A percentile compares a stretch with the other conserved stretches of the same genome.
These are phyloP conservation scores for Cossypha niveicapilla DNA, from an alignment of 2,797 vertebrate genomes.

Conservation along the genomic window DNA sequence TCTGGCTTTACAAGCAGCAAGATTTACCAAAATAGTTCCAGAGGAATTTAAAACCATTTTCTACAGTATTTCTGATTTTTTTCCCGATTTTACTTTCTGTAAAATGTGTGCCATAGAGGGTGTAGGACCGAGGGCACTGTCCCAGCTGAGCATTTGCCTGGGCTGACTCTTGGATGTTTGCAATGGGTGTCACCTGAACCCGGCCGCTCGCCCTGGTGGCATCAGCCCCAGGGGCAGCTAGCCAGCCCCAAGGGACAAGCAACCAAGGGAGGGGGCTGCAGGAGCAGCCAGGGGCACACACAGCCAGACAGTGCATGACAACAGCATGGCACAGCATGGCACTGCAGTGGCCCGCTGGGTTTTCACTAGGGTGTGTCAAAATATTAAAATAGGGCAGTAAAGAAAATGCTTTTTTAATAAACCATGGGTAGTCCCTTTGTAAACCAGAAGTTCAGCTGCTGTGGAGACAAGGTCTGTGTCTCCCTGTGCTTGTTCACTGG, in stretches of 20 bases:
- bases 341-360: background rate
- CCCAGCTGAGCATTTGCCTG: background rate
- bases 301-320: background rate
- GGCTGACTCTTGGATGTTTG: fast-evolving
- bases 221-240: background rate
- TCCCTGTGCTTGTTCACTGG: background rate
- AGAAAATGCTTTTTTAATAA: background rate
- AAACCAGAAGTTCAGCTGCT: background rate
- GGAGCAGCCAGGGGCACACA: background rate
- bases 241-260: background rate
- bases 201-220: background rate
- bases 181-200: fast-evolving
- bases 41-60: background rate
- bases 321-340: background rate
- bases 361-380: background rate
- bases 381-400: background rate
- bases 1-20: background rate
- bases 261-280: background rate
- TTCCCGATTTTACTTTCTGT: background rate
- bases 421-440: background rate
- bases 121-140: background rate
- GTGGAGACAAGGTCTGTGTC: background rate
- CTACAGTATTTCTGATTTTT: background rate
- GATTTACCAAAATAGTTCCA: slow-evolving; percentile 5
- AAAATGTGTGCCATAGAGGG: background rate